Conservation (phyloP, 2,113 vertebrate species). For the Mormyrus iriodes region DNA sequence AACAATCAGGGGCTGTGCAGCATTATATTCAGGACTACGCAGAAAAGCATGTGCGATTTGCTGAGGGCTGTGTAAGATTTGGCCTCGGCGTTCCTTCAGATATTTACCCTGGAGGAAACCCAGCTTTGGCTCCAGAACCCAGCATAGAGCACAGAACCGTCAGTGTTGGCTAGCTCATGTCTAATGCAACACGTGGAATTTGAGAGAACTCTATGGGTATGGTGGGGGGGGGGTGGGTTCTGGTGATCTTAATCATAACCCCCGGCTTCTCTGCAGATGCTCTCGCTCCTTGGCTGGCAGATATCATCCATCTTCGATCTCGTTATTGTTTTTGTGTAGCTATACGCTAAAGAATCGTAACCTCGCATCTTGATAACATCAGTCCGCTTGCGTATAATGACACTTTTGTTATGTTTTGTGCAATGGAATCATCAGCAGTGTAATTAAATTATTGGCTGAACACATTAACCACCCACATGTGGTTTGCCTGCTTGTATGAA, state of each 20-base stretch:
- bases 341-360: neutral
- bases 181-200: neutral
- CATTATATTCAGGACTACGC: slow-evolving; percentile 8
- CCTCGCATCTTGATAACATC: neutral
- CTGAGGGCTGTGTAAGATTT: slow-evolving; percentile 7
- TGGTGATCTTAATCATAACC: neutral
- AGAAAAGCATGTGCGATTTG: slow-evolving; percentile 19
- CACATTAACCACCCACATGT: neutral
- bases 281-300: neutral
- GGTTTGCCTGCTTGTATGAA: neutral
- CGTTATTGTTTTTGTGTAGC: neutral
- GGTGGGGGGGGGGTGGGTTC: neutral
- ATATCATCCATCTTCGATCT: neutral
- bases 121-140: slow-evolving; percentile 13
- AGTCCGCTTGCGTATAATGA: neutral
- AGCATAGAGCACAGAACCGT: slow-evolving; percentile 17
- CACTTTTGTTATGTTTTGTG: neutral
- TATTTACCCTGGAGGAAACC: slow-evolving; percentile 26
- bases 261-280: neutral
- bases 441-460: neutral
- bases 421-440: neutral
- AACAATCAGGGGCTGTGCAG: neutral
- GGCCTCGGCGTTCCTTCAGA: slow-evolving; percentile 1
- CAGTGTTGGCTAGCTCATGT: slow-evolving; percentile 6
- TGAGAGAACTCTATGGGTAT: neutral